phyloP scores from a whole-genome alignment of 2,113 vertebrate species.

The Picathartes gymnocephalus region DNA sequence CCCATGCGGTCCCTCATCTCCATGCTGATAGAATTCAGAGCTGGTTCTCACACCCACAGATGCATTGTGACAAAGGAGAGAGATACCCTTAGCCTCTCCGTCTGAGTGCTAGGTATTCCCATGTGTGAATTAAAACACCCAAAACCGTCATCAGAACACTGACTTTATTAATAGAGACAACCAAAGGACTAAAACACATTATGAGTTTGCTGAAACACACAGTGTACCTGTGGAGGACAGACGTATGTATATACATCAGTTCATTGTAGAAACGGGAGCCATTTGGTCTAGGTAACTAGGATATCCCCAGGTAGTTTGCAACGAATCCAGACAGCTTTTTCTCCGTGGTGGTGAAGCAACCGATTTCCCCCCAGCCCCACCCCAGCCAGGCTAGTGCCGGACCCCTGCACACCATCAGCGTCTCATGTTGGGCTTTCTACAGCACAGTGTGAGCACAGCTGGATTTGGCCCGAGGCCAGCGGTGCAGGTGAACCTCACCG shows the following conservation, averaged over 20 bases:
- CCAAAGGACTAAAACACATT: not conserved
- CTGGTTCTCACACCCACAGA: not conserved
- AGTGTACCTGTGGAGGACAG: not conserved
- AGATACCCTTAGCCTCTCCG: not conserved
- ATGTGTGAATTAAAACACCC: not conserved
- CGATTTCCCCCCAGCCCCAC: not conserved
- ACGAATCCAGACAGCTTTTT: not conserved
- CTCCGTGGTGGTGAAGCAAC: not conserved
- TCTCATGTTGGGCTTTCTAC: not conserved
- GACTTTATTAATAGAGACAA: constrained; percentile 55
- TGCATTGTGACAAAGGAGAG: not conserved
- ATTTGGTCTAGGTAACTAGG: not conserved
- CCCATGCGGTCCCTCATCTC: not conserved
- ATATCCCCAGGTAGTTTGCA: constrained; percentile 55
- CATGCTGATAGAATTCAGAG: not conserved
- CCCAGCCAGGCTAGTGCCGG: not conserved
- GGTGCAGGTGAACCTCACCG: not conserved
- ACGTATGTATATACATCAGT: not conserved
- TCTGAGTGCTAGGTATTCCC: not conserved
- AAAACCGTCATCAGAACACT: not conserved
- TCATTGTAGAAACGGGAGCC: not conserved
- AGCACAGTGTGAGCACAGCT: not conserved
- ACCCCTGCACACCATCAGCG: not conserved
- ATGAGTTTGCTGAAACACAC: not conserved
- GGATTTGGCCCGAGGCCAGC: not conserved